Base-by-base conservation (phyloP, 2,888 invertebrate genomes). In the Latheticus oryzae region DNA sequence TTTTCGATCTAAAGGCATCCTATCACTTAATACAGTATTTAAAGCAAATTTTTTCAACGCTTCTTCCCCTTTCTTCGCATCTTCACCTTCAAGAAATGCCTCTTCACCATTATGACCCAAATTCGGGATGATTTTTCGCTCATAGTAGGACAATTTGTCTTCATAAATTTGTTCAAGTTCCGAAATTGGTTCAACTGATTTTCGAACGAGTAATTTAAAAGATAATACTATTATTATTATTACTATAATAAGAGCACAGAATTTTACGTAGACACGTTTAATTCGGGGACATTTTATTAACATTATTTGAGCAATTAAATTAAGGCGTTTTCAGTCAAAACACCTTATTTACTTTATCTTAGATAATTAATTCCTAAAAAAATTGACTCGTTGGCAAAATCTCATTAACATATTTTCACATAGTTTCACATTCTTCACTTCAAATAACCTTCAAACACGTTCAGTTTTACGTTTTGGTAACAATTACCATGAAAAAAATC, bases 11-110 rank as follows among this genome's bases (percentile, higher is more conserved):
- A 94, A 86, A 0, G 94, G 86, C 72, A 97, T 89, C 73, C 90
- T 87, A 74, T 96, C 92, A 75, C 95, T 95, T 3, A 95, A 82
- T 66, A 93, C 85, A 55, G 93, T 88, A 76, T 97, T 97, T 63
- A 97, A 86, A 1, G 95, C 95, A 65, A 92, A 89, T 73, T 87
- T 89, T 69, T 90, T 88, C 75, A 92, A 86, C 0, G 90, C 83
- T 64, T 85, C 83, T 57, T 92, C 89, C 1, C 89, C 90, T 13
- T 81, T 67, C 69, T 86, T 85, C 40, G 91, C 91, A 35, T 91
- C 90, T 16, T 82, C 80, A 0, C 87, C 89, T 5, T 81, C 79
- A 5, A 94, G 80, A 63, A 80, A 80, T 0, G 89, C 90, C 0
- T 89, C 84, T 7, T 81, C 82, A 0, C 90, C 94, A 42, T 84